phyloP scores from a whole-genome alignment of 2,113 vertebrate species.

The Scatophagus argus region DNA sequence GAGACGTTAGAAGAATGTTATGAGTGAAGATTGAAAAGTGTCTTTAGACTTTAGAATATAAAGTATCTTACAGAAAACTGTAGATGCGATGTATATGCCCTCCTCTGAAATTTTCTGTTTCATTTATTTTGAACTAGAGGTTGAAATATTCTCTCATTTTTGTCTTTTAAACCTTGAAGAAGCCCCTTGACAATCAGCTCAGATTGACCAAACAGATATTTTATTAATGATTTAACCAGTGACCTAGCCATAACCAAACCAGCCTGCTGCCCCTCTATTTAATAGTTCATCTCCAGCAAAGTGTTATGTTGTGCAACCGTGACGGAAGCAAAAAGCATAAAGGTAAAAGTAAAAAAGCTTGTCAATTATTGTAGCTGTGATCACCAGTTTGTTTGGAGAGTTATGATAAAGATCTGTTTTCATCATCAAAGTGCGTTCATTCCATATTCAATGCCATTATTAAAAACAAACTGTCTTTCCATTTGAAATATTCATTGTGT shows the following conservation, averaged over 20 bases:
- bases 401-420: conserved; percentile 2
- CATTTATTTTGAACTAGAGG: neutral
- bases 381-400: neutral
- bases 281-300: neutral
- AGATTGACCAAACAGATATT: neutral
- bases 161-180: conserved; percentile 20
- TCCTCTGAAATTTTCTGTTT: neutral
- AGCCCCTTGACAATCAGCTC: conserved; percentile 37
- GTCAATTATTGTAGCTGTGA: neutral
- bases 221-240: conserved; percentile 1
- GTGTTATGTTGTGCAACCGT: neutral
- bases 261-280: no score
- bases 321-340: neutral
- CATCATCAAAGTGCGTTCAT: conserved; percentile 15
- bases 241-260: neutral
- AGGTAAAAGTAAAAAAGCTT: conserved; percentile 10
- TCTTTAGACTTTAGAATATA: neutral
- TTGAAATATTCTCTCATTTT: neutral
- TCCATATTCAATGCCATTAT: conserved; percentile 29
- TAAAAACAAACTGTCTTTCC: neutral
- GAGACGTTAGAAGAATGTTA: conserved; percentile 12
- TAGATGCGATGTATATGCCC: no score
- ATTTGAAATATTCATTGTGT: conserved; percentile 54
- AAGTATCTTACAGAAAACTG: no score
- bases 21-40: neutral